phyloP scores from a whole-genome alignment of 2,797 vertebrate genomes.

The Hyperoplus lanceolatus region DNA sequence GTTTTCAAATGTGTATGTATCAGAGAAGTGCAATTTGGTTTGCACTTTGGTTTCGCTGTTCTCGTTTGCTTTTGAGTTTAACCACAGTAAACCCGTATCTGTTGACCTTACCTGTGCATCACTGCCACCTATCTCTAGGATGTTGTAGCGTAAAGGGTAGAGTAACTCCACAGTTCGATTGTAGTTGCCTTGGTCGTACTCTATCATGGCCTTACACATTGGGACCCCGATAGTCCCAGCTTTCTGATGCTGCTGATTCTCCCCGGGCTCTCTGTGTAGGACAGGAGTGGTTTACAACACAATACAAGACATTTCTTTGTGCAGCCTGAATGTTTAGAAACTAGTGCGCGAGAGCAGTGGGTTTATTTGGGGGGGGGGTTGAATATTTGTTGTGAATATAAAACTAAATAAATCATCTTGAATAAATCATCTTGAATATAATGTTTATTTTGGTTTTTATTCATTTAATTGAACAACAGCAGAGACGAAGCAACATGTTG shows the following conservation, averaged over 20 bases:
- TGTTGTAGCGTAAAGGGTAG: slow-evolving; percentile 89
- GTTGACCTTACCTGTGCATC: slow-evolving; percentile 91
- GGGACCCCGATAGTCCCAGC: slow-evolving; percentile 87
- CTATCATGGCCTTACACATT: slow-evolving; percentile 91
- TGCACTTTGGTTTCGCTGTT: not conserved
- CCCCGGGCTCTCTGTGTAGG: slow-evolving; percentile 85
- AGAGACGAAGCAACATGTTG: not conserved
- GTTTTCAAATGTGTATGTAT: not conserved
- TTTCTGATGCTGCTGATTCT: slow-evolving; percentile 87
- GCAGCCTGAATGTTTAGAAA: not conserved
- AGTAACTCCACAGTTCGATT: slow-evolving; percentile 87
- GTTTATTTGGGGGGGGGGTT: too few relatives aligned
- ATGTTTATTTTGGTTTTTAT: not conserved
- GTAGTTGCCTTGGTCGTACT: slow-evolving; percentile 89
- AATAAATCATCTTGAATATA: too few relatives aligned
- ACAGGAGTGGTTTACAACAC: not conserved
- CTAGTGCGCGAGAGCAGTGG: not conserved
- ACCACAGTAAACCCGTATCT: not conserved
- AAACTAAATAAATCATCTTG: too few relatives aligned
- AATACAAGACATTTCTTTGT: not conserved
- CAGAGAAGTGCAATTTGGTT: not conserved
- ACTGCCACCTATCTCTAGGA: slow-evolving; percentile 90
- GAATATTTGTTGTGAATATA: not conserved
- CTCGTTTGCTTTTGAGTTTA: not conserved
- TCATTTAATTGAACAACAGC: too few relatives aligned